phyloP scores from a whole-genome alignment of 2,888 invertebrate genomes.

The Helobdella robusta region DNA sequence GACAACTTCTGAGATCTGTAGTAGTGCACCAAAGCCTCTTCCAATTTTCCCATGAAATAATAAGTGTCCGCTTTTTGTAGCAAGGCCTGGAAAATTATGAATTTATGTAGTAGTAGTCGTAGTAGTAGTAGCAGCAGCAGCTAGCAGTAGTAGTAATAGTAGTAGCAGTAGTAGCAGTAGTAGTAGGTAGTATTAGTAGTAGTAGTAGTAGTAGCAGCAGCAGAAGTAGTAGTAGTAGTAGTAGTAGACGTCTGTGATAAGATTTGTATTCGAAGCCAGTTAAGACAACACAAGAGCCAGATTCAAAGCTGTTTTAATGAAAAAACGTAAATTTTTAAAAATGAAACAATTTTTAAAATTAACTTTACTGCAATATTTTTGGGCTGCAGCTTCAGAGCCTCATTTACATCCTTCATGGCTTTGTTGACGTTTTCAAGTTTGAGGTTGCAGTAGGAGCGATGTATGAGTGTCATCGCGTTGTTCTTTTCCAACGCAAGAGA shows the following conservation, averaged over 20 bases:
- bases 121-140: too few species aligned
- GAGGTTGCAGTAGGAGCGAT: slow-evolving; percentile 51
- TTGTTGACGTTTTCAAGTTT: slow-evolving; percentile 71
- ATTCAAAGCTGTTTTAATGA: neutral
- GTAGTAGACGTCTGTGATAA: too few species aligned
- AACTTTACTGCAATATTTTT: slow-evolving; percentile 26
- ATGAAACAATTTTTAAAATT: neutral
- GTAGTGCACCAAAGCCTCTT: slow-evolving; percentile 77
- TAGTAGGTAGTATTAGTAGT: too few species aligned
- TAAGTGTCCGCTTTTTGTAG: slow-evolving; percentile 80
- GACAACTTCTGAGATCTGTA: slow-evolving; percentile 71
- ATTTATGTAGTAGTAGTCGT: too few species aligned
- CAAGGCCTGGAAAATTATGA: slow-evolving; percentile 55
- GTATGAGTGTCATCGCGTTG: neutral
- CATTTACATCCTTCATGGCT: slow-evolving; percentile 71
- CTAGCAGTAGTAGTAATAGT: too few species aligned
- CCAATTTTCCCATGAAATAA: slow-evolving; percentile 79
- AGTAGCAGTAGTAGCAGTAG: too few species aligned
- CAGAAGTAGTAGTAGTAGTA: too few species aligned
- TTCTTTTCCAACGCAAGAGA: slow-evolving; percentile 10
- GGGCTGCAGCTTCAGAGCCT: slow-evolving; percentile 56
- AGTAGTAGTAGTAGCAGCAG: too few species aligned
- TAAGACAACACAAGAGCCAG: neutral
- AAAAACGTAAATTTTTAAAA: neutral
- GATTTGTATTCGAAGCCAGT: neutral